Evolutionary conservation across 2,797 vertebrate species (phyloP), one percentile per base, ranked within the genome.

Genomic region (Vespertilio murinus): DNA sequence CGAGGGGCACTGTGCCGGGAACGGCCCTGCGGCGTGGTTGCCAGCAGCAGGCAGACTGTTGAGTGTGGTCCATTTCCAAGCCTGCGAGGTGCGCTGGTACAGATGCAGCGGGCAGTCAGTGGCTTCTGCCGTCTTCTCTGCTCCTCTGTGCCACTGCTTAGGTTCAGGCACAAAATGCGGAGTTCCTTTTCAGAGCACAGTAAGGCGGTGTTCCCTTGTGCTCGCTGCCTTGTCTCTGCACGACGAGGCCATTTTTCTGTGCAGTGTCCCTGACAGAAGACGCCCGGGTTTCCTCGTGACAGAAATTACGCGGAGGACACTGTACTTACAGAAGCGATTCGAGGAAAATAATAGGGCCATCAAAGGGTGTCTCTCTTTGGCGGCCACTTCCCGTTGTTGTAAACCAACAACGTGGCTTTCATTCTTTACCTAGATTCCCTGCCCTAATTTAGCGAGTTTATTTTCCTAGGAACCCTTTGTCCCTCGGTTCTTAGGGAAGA

Each of bases 381-480:
- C 47, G 92, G 86, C 82, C 89, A 81, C 83, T 80, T 97, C 75
- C 70, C 47, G n/a, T 97, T 97, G 78, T 42, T 93, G 65, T 94
- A 97, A 92, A 22, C 18, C 88, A 95, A 78, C 94, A 95, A 92
- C 67, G 94, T 96, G 96, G 96, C 79, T 98, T 96, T 77, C 49
- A 96, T 93, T 95, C 90, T 89, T 71, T 97, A 86, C 97, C 97
- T 97, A 92, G 0, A 7, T 96, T 96, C 96, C 96, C 92, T 94
- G 73, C 96, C 96, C 91, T 88, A 88, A 96, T 95, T 97, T 94
- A 96, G 95, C 85, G 92, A 97, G 80, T 96, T 94, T 95, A 93
- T 93, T 97, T 94, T 85, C 91, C 96, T 86, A 95, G 96, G 96
- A 98, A 97, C 97, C 91, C 95, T 96, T 96, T 96, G 92, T 92